Conservation (phyloP, 2,113 vertebrate genomes). For the Spizaetus ornatus region DNA sequence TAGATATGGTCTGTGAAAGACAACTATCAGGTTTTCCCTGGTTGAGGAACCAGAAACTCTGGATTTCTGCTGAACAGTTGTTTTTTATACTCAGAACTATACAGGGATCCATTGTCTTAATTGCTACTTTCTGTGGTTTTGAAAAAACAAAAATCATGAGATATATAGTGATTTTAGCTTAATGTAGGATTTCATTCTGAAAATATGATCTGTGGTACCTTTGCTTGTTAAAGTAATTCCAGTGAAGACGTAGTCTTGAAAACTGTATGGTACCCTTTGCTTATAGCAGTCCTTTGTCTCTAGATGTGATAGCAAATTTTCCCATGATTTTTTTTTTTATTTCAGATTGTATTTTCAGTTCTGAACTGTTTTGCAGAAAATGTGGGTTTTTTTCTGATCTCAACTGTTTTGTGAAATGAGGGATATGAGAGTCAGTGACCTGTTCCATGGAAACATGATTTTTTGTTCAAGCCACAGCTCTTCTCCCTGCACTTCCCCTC, state of each 20-base stretch:
- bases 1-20: neutral
- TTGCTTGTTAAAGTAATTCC: neutral
- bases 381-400: fast-evolving
- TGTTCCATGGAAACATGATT: neutral
- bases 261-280: neutral
- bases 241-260: neutral
- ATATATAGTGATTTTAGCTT: neutral
- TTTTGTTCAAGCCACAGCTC: neutral
- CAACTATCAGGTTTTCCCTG: neutral
- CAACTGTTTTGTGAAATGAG: neutral
- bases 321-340: neutral
- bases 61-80: neutral
- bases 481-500: neutral
- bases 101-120: neutral
- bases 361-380: neutral
- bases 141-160: neutral
- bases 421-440: neutral
- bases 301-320: neutral
- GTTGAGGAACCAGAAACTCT: neutral
- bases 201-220: neutral
- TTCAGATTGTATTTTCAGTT: neutral
- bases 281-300: neutral
- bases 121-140: neutral
- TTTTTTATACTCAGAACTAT: neutral
- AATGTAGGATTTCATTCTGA: neutral